These are phyloP conservation scores for Loriculus beryllinus DNA, from an alignment of 2,797 vertebrate species.

Conservation along the genomic window DNA sequence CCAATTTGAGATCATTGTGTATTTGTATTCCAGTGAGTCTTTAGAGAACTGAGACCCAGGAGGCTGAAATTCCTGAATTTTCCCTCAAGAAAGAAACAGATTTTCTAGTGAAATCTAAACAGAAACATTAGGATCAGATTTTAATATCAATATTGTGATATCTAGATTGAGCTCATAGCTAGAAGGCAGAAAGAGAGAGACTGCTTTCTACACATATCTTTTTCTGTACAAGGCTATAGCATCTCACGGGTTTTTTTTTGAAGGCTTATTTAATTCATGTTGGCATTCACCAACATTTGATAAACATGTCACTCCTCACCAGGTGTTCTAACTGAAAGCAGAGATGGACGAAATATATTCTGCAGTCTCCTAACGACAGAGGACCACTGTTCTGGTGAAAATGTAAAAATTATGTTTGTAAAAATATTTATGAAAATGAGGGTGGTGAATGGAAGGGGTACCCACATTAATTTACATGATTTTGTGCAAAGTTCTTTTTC, in stretches of 20 bases:
- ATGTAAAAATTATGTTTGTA: background rate
- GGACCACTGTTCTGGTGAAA: conserved; percentile 34
- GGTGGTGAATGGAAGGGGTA: conserved; percentile 11
- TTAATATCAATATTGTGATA: conserved; percentile 69
- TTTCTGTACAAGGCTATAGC: conserved; percentile 34
- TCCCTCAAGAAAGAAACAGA: conserved; percentile 40
- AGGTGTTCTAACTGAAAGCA: conserved; percentile 70
- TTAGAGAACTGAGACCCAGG: conserved; percentile 47
- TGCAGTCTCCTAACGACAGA: conserved; percentile 14
- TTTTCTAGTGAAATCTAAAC: conserved; percentile 65
- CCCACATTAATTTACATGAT: conserved; percentile 8
- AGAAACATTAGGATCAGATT: conserved; percentile 65
- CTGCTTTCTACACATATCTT: conserved; percentile 40
- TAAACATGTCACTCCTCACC: conserved; percentile 73
- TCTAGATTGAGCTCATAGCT: conserved; percentile 52
- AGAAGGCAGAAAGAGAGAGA: conserved; percentile 54
- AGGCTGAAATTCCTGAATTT: conserved; percentile 55
- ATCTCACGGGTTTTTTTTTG: conserved; percentile 59
- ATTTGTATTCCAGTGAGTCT: conserved; percentile 40
- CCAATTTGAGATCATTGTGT: conserved; percentile 47
- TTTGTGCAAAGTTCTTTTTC: conserved; percentile 20
- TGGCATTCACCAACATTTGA: conserved; percentile 74
- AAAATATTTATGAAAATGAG: conserved; percentile 60
- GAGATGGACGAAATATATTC: conserved; percentile 21
- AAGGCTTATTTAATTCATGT: conserved; percentile 74